Conservation (phyloP, 2,888 invertebrate genomes). For the Acleris sparsana region DNA sequence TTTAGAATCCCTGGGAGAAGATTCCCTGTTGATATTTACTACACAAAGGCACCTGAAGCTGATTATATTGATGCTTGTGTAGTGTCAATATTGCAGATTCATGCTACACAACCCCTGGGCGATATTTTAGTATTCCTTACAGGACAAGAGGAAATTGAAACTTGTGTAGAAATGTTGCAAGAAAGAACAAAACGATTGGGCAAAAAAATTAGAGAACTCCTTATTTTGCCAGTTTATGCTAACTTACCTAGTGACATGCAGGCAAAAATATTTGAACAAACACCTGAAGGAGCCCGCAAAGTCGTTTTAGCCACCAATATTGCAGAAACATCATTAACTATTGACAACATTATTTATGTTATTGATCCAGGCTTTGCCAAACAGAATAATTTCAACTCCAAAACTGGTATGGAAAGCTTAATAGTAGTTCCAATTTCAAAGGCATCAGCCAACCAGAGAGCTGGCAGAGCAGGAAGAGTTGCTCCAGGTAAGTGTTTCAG, state of each 20-base stretch:
- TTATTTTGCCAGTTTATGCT: conserved; percentile 98
- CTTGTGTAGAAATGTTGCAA: conserved; percentile 93
- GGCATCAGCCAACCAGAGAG: conserved; percentile 98
- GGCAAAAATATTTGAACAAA: conserved; percentile 99
- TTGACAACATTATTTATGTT: conserved; percentile 99
- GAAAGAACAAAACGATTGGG: conserved; percentile 96
- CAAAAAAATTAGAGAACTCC: conserved; percentile 94
- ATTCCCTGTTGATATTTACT: conserved; percentile 99
- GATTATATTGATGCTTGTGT: conserved; percentile 99
- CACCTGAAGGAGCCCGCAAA: conserved; percentile 97
- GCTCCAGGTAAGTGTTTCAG: conserved; percentile 99
- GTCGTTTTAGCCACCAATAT: conserved; percentile 99
- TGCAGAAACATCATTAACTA: conserved; percentile 99
- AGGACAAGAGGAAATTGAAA: conserved; percentile 95
- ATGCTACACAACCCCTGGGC: conserved; percentile 97
- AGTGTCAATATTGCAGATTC: conserved; percentile 98
- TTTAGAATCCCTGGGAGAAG: conserved; percentile 98
- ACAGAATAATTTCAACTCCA: conserved; percentile 98
- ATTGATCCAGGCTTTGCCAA: conserved; percentile 99
- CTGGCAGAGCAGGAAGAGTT: conserved; percentile 97
- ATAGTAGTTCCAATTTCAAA: conserved; percentile 99
- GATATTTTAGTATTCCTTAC: conserved; percentile 98
- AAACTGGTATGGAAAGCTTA: conserved; percentile 99
- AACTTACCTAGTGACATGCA: conserved; percentile 99
- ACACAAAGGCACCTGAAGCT: conserved; percentile 99